phyloP scores from a whole-genome alignment of 2,888 invertebrate species.

The Caenorhabditis sp. region DNA sequence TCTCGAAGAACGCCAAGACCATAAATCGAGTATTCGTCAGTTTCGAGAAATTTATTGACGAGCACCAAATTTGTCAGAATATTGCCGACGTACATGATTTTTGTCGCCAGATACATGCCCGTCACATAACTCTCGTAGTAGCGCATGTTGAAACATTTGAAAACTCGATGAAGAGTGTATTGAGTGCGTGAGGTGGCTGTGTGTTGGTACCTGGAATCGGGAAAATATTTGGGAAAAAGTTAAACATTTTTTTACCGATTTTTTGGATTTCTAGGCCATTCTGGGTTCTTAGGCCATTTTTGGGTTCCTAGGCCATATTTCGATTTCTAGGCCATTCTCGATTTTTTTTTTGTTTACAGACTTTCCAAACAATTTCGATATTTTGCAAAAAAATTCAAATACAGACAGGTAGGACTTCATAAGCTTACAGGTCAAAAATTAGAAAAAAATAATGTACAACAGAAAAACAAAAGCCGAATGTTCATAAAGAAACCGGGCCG shows the following conservation, averaged over 20 bases:
- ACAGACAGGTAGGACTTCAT: too few relatives aligned
- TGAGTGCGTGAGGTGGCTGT: conserved; percentile 69
- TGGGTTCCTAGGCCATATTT: too few relatives aligned
- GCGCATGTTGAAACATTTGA: conserved; percentile 70
- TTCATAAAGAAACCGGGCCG: too few relatives aligned
- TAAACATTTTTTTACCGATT: not conserved
- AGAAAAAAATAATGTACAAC: too few relatives aligned
- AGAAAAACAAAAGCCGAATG: too few relatives aligned
- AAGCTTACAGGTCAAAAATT: too few relatives aligned
- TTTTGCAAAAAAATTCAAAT: too few relatives aligned
- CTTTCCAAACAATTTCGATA: conserved; percentile 1
- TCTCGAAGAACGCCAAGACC: conserved; percentile 69
- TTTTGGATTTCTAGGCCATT: not conserved
- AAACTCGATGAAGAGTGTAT: conserved; percentile 70
- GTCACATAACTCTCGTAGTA: conserved; percentile 70
- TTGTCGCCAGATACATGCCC: conserved; percentile 70
- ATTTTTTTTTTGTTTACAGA: conserved; percentile 5
- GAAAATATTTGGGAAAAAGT: not conserved
- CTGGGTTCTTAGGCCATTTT: too few relatives aligned
- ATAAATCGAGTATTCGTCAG: conserved; percentile 68
- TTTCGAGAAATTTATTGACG: conserved; percentile 70
- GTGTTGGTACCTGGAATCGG: conserved; percentile 64
- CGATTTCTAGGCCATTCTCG: too few relatives aligned
- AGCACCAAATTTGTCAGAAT: conserved; percentile 67
- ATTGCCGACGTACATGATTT: conserved; percentile 69